A percentile compares a stretch with the other conserved stretches of the same genome.
Conservation (phyloP, 2,888 invertebrate species). For the Apocheima hispidaria region DNA sequence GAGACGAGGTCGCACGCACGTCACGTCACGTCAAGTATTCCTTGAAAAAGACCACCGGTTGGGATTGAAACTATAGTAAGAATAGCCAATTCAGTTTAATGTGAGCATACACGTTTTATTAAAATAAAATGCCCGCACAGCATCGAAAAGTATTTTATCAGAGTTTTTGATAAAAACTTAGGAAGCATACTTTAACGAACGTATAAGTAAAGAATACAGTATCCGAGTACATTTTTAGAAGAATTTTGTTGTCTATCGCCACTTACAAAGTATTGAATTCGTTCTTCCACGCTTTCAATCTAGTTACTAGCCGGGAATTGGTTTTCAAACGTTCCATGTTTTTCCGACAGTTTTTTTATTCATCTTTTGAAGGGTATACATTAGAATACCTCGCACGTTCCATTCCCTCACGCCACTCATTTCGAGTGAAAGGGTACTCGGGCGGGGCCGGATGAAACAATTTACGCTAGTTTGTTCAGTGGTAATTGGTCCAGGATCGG, state of each 20-base stretch:
- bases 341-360: background rate
- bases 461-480: conserved; percentile 46
- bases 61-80: no score
- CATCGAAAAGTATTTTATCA: background rate
- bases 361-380: conserved; percentile 12
- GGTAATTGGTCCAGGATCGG: conserved; percentile 45
- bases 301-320: conserved; percentile 8
- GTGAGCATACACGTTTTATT: no score
- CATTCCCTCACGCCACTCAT: conserved; percentile 44
- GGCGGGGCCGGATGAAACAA: conserved; percentile 46
- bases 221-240: background rate
- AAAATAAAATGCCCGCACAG: no score
- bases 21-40: no score
- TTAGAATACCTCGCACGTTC: conserved; percentile 44
- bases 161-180: background rate
- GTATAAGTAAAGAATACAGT: background rate
- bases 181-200: background rate
- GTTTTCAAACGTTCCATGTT: conserved; percentile 5
- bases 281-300: conserved; percentile 23
- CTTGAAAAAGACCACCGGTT: no score
- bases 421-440: conserved; percentile 37
- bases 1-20: no score
- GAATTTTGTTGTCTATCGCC: background rate
- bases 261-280: conserved; percentile 12
- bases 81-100: no score